Evolutionary conservation across 2,113 vertebrate genomes (phyloP).

Genomic region (Urocynchramus pylzowi): DNA sequence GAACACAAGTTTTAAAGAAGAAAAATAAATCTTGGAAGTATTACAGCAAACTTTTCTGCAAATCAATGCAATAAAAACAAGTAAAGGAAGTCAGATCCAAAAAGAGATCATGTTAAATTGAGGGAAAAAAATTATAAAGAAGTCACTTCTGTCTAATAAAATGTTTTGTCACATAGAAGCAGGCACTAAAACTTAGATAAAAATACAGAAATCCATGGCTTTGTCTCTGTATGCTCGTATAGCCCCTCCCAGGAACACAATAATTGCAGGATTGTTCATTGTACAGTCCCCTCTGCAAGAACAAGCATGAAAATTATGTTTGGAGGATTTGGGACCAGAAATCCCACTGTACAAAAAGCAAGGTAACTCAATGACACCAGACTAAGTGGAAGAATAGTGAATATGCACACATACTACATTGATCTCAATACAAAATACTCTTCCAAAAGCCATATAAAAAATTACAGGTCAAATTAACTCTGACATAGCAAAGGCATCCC

Average conservation of each 20-base stretch:
- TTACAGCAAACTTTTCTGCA: neutral
- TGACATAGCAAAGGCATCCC: neutral
- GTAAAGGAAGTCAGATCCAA: neutral
- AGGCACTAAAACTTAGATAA: neutral
- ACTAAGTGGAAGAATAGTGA: neutral
- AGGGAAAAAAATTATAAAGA: neutral
- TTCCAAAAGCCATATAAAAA: neutral
- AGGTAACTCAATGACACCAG: neutral
- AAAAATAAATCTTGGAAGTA: neutral
- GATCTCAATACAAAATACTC: neutral
- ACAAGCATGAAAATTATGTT: neutral
- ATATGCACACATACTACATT: neutral
- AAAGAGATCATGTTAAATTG: neutral
- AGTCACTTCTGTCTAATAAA: neutral
- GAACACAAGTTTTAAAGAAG: neutral
- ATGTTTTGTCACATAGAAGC: neutral
- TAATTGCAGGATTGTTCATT: neutral
- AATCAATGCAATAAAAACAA: neutral
- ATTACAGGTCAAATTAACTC: neutral
- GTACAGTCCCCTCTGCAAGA: neutral
- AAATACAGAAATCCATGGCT: neutral
- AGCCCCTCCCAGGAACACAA: neutral
- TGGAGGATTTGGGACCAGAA: neutral
- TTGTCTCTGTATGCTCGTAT: neutral
- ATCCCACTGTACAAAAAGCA: neutral